Evolutionary conservation across 2,113 vertebrate genomes (phyloP).

Genomic region (Muntiacus muntjak): DNA sequence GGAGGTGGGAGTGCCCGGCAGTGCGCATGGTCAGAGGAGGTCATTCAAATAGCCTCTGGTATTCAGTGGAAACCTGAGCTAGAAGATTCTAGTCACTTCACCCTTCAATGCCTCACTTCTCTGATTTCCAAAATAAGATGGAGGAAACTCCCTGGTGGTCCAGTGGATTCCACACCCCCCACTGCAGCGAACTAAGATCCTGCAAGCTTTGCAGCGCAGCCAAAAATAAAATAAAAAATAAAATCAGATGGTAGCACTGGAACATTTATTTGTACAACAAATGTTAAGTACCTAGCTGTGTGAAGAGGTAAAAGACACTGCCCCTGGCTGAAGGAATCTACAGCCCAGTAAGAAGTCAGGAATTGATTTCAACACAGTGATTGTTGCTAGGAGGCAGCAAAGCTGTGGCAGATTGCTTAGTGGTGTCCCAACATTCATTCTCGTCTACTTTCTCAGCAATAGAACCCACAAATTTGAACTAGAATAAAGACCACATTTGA

Average conservation of each 20-base stretch:
- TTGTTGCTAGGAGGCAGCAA: not conserved
- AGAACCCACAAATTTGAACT: not conserved
- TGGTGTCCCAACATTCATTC: not conserved
- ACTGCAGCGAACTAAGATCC: not conserved
- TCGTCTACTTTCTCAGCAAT: not conserved
- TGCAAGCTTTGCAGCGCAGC: not conserved
- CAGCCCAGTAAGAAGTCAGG: not conserved
- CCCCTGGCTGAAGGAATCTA: not conserved
- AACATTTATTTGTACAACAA: not conserved
- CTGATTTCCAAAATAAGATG: not conserved
- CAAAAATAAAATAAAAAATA: not conserved
- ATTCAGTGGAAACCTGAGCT: not conserved
- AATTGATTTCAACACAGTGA: not conserved
- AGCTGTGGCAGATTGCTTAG: not conserved
- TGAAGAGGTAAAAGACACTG: not conserved
- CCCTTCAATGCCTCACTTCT: not conserved
- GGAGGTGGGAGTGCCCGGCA: not conserved
- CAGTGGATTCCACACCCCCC: not conserved
- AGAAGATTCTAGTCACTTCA: not conserved
- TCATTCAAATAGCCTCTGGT: not conserved
- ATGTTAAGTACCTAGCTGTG: not conserved
- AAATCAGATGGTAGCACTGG: not conserved
- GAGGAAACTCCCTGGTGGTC: not conserved
- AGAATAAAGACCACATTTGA: not conserved
- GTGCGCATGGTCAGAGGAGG: not conserved